These are phyloP conservation scores for Capromys pilorides DNA, from an alignment of 2,797 vertebrate genomes.

Conservation along the genomic window DNA sequence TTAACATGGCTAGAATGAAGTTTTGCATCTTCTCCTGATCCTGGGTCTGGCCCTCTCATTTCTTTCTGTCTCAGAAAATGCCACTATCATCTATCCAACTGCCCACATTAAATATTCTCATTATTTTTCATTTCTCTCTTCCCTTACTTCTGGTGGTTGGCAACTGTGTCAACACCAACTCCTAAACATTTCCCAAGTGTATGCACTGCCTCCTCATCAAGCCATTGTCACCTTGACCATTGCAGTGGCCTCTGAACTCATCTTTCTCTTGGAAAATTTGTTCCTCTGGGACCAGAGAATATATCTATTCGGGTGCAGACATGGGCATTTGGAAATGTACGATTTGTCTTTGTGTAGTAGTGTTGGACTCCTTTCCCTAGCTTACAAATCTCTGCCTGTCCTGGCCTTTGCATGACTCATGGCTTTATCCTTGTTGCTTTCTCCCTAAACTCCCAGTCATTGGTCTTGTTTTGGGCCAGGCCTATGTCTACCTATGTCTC, in stretches of 20 bases:
- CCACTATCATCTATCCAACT: neutral
- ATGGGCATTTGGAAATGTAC: neutral
- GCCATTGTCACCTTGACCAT: neutral
- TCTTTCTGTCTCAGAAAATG: neutral
- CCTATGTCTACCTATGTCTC: neutral
- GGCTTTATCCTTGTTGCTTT: neutral
- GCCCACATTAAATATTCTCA: neutral
- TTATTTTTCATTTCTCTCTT: neutral
- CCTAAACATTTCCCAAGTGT: neutral
- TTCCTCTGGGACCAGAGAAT: neutral
- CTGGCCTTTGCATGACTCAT: neutral
- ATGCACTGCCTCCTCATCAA: neutral
- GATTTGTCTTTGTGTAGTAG: neutral
- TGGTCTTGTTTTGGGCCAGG: neutral
- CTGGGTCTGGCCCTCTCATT: no score
- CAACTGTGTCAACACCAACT: neutral
- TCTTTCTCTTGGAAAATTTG: neutral
- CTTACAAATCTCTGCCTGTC: fast-evolving
- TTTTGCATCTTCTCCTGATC: neutral
- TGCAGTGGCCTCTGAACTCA: neutral
- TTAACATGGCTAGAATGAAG: neutral
- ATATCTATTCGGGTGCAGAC: neutral
- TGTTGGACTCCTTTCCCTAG: neutral
- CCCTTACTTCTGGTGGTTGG: neutral
- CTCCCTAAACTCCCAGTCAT: fast-evolving